Evolutionary conservation across 2,888 invertebrate species (phyloP), one percentile per base, ranked within the genome.

Genomic region (Gari tellinella): DNA sequence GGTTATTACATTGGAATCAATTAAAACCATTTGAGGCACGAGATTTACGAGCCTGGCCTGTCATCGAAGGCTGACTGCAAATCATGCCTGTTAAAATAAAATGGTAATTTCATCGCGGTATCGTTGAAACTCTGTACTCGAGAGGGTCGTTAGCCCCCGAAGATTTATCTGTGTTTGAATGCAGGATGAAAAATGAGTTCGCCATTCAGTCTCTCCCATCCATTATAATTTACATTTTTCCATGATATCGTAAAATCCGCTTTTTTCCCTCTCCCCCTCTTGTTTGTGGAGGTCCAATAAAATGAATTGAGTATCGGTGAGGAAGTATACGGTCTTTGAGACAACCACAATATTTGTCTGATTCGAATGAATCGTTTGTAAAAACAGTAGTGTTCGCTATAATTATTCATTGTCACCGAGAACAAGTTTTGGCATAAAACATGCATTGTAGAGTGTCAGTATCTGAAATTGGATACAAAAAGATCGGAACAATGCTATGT

Each of bases 71-170:
- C 67, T 57, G 64, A 46, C 64, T 52, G 58, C 67, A 73, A 73
- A 73, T 67, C 67, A 73, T 68, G 53, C 67, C 46, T 64, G 73
- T 58, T 63, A 67, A 74, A 69, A 63, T 65, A 61, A 77, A 77
- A 77, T 77, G 77, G 77, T 72, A 77, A 77, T 77, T 77, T 77
- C 76, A 77, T 72, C 72, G 76, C 68, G 55, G 53, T 49, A 61
- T 64, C 56, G 52, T 53, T 51, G 62, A 65, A 60, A 52, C 19
- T 45, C 46, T 51, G 19, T 51, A 40, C 65, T 65, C 69, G n/a
- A 23, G 56, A 57, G 74, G 56, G 60, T 61, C 60, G 63, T 68
- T 64, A 51, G 60, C 31, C 43, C 53, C 19, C 40, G 69, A 51
- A 75, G 75, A 75, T 75, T 75, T 75, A 75, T 75, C 58, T 58